A percentile compares a stretch with the other conserved stretches of the same genome.
Conservation (phyloP, 2,113 vertebrate genomes). For the Piaya cayana region DNA sequence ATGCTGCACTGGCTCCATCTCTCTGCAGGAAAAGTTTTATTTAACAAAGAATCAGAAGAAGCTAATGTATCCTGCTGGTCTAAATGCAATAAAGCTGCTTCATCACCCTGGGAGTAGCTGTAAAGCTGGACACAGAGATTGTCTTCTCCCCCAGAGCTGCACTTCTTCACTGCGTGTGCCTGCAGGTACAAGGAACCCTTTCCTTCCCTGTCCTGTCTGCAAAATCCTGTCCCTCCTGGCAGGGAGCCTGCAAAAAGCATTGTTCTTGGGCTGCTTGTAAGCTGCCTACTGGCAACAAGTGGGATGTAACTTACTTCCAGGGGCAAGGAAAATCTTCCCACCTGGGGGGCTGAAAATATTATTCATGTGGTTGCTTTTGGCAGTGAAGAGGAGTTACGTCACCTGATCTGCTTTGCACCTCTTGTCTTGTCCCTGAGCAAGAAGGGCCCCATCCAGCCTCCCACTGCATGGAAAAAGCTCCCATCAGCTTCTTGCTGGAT, state of each 20-base stretch:
- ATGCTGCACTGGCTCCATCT: neutral
- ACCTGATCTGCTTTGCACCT: neutral
- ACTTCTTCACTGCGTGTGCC: fast-evolving
- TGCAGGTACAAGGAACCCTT: neutral
- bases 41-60: neutral
- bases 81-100: neutral
- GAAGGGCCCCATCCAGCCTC: neutral
- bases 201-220: neutral
- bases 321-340: neutral
- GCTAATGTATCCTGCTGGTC: neutral
- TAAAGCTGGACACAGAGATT: neutral
- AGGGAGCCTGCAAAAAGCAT: neutral
- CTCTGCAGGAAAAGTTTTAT: neutral
- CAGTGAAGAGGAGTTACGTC: neutral
- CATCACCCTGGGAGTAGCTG: neutral
- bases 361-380: neutral
- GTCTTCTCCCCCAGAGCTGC: neutral
- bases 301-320: neutral
- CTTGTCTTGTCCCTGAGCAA: neutral
- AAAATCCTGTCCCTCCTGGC: neutral
- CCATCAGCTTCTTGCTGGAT: neutral
- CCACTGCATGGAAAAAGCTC: neutral
- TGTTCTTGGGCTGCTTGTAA: fast-evolving
- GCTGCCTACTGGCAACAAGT: neutral
- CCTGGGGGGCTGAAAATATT: neutral